Conservation (phyloP, 2,888 invertebrate species). For the Melipona beecheii region DNA sequence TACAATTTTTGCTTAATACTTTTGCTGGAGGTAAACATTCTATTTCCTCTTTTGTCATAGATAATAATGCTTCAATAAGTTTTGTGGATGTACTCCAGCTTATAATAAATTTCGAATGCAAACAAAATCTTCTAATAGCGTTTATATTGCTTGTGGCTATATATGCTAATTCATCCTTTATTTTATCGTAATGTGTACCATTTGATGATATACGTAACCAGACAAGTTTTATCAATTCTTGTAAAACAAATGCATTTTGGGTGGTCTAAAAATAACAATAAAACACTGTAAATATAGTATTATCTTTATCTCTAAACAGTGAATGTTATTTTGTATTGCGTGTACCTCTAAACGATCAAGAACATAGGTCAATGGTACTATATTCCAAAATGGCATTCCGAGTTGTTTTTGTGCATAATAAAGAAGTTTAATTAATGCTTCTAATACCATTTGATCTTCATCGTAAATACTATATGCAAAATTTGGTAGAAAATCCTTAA, state of each 20-base stretch:
- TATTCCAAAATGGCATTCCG: conserved; percentile 56
- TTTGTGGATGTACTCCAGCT: conserved; percentile 44
- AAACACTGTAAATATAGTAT: not conserved
- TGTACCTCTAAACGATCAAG: conserved; percentile 65
- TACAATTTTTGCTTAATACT: not conserved
- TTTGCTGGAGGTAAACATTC: conserved; percentile 6
- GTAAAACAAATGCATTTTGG: conserved; percentile 41
- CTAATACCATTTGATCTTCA: conserved; percentile 46
- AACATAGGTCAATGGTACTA: conserved; percentile 59
- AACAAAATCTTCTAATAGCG: conserved; percentile 62
- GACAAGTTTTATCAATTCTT: conserved; percentile 59
- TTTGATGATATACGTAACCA: conserved; percentile 50
- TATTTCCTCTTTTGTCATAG: conserved; percentile 39
- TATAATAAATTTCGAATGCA: conserved; percentile 56
- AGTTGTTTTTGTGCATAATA: conserved; percentile 43
- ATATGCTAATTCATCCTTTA: conserved; percentile 53
- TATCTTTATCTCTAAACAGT: not conserved
- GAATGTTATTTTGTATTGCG: not conserved
- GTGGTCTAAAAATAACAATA: conserved; percentile 55
- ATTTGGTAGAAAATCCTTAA: conserved; percentile 51
- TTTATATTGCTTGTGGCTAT: conserved; percentile 61
- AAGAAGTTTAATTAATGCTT: conserved; percentile 62
- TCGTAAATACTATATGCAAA: conserved; percentile 62
- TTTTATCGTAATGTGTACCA: conserved; percentile 19
- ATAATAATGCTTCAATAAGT: conserved; percentile 54